Evolutionary conservation across 2,888 invertebrate species (phyloP).

Genomic region (Fragum whitleyi): DNA sequence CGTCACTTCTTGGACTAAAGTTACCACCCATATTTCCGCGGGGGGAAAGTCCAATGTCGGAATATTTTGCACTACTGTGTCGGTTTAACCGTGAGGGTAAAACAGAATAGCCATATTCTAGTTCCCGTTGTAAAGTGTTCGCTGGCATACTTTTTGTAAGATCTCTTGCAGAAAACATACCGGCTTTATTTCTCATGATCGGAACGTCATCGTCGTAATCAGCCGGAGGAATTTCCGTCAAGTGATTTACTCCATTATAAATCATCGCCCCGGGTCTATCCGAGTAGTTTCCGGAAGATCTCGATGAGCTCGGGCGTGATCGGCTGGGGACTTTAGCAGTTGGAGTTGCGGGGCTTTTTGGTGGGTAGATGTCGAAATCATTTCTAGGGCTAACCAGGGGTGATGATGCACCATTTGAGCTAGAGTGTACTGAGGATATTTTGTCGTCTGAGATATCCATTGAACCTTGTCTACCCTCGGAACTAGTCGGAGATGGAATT

Average conservation of each 20-base stretch:
- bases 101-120: constrained; percentile 57
- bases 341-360: constrained; percentile 24
- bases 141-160: constrained; percentile 58
- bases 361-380: constrained; percentile 61
- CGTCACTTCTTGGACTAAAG: constrained; percentile 21
- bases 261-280: constrained; percentile 55
- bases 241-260: constrained; percentile 47
- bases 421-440: constrained; percentile 51
- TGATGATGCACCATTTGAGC: constrained; percentile 51
- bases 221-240: constrained; percentile 69
- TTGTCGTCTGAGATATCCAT: constrained; percentile 60
- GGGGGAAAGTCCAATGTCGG: constrained; percentile 51
- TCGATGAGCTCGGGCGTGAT: constrained; percentile 68
- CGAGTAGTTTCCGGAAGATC: constrained; percentile 66
- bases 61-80: constrained; percentile 45
- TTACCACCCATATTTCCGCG: constrained; percentile 55
- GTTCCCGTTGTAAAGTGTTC: constrained; percentile 40
- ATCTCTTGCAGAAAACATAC: constrained; percentile 38
- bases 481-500: constrained; percentile 67
- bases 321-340: constrained; percentile 33
- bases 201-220: constrained; percentile 69
- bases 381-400: constrained; percentile 59
- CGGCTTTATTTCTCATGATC: constrained; percentile 55
- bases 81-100: constrained; percentile 50
- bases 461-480: constrained; percentile 56